Evolutionary conservation across 2,888 invertebrate species (phyloP).

Genomic region (Plebejus argus): DNA sequence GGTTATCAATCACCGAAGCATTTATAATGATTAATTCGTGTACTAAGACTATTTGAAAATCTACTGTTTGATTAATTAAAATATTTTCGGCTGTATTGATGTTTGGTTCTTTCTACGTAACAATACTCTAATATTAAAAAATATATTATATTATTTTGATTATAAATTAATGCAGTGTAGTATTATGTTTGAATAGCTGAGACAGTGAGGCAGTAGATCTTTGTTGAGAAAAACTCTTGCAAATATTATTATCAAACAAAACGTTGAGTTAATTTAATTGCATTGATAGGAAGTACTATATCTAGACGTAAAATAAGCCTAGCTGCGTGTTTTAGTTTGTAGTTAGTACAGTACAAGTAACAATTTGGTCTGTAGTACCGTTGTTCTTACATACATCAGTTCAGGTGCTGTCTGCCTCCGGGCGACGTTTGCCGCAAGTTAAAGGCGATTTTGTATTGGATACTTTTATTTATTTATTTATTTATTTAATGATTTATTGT

Average conservation of each 20-base stretch:
- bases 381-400: conserved; percentile 71
- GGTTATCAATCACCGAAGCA: conserved; percentile 49
- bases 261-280: background rate
- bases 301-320: background rate
- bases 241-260: background rate
- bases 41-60: conserved; percentile 41
- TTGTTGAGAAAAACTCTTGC: background rate
- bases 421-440: conserved; percentile 55
- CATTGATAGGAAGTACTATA: background rate
- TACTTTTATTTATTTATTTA: too few species aligned
- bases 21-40: conserved; percentile 40
- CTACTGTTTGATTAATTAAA: conserved; percentile 38
- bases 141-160: too few species aligned
- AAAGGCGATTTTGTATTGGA: conserved; percentile 35
- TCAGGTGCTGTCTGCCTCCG: conserved; percentile 76
- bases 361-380: conserved; percentile 77
- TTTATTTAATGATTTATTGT: too few species aligned
- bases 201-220: too few species aligned
- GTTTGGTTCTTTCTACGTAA: conserved; percentile 25
- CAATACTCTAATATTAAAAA: too few species aligned
- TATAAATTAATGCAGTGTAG: too few species aligned
- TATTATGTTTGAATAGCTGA: too few species aligned
- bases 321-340: background rate
- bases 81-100: conserved; percentile 38
- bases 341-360: conserved; percentile 58